These are phyloP conservation scores for Sander lucioperca DNA, from an alignment of 2,113 vertebrate genomes.

Conservation along the genomic window DNA sequence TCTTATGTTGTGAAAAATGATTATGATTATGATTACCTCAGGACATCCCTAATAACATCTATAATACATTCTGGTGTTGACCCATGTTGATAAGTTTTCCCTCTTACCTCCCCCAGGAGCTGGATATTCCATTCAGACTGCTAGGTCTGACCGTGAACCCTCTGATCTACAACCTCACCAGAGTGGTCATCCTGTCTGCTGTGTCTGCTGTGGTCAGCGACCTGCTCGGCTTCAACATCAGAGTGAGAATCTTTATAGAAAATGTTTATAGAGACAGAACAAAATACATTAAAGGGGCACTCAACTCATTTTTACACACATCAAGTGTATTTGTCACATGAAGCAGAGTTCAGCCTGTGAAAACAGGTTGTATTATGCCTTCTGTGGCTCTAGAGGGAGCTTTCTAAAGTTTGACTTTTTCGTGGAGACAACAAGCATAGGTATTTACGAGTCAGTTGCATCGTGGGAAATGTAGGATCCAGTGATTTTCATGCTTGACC, in stretches of 20 bases:
- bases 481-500: background rate
- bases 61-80: background rate
- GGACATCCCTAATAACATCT: background rate
- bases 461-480: background rate
- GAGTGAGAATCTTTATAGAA: conserved; percentile 82
- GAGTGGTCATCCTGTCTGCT: conserved; percentile 96
- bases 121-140: conserved; percentile 95
- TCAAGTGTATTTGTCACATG: background rate
- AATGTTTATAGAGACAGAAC: background rate
- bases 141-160: conserved; percentile 97
- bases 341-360: background rate
- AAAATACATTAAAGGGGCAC: background rate
- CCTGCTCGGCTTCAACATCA: conserved; percentile 96
- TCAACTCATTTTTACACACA: background rate
- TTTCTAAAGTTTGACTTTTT: background rate
- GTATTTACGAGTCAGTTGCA: background rate
- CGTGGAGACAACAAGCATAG: background rate
- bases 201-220: conserved; percentile 97
- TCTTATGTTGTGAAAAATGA: background rate
- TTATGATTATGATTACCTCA: background rate
- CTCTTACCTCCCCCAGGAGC: conserved; percentile 83
- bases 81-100: background rate
- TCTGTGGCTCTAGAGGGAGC: background rate
- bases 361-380: background rate
- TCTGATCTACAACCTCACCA: conserved; percentile 96